These are phyloP conservation scores for Digitonthophagus gazella DNA, from an alignment of 2,888 invertebrate species.

Conservation along the genomic window DNA sequence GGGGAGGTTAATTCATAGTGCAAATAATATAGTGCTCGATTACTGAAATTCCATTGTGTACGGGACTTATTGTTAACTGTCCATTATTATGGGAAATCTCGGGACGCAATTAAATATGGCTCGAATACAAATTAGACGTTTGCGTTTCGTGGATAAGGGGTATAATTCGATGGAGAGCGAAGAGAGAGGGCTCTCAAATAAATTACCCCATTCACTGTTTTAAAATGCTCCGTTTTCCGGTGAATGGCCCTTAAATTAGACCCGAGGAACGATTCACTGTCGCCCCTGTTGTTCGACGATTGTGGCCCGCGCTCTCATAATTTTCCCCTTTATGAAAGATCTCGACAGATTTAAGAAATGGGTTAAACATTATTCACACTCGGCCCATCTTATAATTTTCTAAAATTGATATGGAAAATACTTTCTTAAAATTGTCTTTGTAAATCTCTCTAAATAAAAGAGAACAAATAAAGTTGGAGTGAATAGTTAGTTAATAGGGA, in stretches of 20 bases:
- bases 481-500: too few species aligned
- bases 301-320: constrained; percentile 5
- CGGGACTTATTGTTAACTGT: constrained; percentile 9
- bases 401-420: not conserved
- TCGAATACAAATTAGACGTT: constrained; percentile 15
- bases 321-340: not conserved
- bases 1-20: not conserved
- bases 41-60: constrained; percentile 2
- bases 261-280: constrained; percentile 2
- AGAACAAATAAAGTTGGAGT: too few species aligned
- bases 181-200: not conserved
- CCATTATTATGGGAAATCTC: constrained; percentile 7
- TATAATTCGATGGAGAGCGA: constrained; percentile 9
- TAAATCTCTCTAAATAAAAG: too few species aligned
- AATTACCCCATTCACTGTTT: constrained; percentile 14
- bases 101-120: constrained; percentile 9
- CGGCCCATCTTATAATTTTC: not conserved
- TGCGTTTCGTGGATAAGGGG: not conserved
- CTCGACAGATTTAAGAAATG: not conserved
- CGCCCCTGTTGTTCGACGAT: constrained; percentile 10
- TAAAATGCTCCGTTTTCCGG: constrained; percentile 7
- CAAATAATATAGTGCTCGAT: constrained; percentile 9
- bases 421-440: too few species aligned
- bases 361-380: not conserved
- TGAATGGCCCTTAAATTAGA: constrained; percentile 15